Base-by-base conservation (phyloP, 2,113 vertebrate species). In the Halichoerus grypus region DNA sequence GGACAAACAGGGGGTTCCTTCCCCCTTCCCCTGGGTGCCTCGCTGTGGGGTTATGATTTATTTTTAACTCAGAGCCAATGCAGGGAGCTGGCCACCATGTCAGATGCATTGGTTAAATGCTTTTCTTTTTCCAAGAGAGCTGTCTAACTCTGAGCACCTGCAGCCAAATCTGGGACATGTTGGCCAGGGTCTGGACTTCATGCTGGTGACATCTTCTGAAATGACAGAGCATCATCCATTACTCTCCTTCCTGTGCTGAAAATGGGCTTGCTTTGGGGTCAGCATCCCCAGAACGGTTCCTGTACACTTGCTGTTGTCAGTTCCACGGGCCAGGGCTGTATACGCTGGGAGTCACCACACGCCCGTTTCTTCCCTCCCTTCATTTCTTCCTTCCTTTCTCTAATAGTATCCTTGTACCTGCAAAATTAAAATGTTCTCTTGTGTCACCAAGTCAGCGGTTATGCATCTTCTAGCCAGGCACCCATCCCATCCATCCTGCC, bases 111-210 rank as follows among this genome's bases (percentile, higher is more conserved):
- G 24, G 18, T 39, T 24, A 16, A 53, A 9, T 51, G 59, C 7
- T 67, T 65, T 91, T 49, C 90, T 95, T 94, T 82, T 63, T 88
- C 46, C 61, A 76, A 31, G 74, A 94, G 42, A 28, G 83, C 46
- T 1, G 67, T 65, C 83, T 53, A 49, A 22, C 33, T 46, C 55
- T 3, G 57, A 89, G 65, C 36, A 36, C 57, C 33, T 81, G 36
- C 16, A 51, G 85, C 55, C 91, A 42, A 14, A 24, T 39, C 81
- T 3, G 22, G 46, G 91, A 33, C 55, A 1, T 7, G 21, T 14
- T 53, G 69, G 42, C 84, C 4, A 31, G 36, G 71, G n/a, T 59
- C 84, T 82, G 77, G 57, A 69, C 79, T 33, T n/a, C 2, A 16
- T 12, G 76, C 92, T 18, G 42, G 7, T 7, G n/a, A 26, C 49